phyloP scores from a whole-genome alignment of 2,797 vertebrate genomes.

The Leuciscus waleckii region DNA sequence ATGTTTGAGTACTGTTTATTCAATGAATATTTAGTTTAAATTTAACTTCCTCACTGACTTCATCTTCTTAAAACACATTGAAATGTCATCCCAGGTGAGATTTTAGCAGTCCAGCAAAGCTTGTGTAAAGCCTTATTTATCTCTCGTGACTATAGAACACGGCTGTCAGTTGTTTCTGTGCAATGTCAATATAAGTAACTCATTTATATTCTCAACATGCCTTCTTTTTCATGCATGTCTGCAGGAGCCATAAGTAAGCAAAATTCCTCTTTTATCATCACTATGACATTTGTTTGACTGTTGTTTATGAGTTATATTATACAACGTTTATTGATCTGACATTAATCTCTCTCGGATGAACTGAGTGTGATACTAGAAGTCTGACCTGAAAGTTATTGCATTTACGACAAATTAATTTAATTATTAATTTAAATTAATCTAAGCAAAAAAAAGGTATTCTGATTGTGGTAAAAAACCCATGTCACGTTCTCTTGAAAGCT shows the following conservation, averaged over 20 bases:
- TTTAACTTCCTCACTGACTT: background rate
- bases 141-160: background rate
- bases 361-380: background rate
- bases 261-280: background rate
- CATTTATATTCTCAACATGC: conserved; percentile 1
- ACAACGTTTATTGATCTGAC: background rate
- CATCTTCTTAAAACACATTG: conserved; percentile 31
- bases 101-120: conserved; percentile 1
- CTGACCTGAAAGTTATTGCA: background rate
- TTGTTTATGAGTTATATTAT: background rate
- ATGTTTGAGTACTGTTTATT: background rate
- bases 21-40: background rate
- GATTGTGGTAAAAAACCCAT: background rate
- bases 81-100: conserved; percentile 42
- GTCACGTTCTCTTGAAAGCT: conserved; percentile 64
- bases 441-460: background rate
- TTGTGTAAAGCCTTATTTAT: conserved; percentile 26
- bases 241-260: conserved; percentile 55
- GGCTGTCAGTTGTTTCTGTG: background rate
- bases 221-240: conserved; percentile 14
- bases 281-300: conserved; percentile 1
- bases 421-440: background rate
- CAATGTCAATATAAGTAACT: background rate
- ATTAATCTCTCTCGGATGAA: background rate
- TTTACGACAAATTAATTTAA: background rate